Evolutionary conservation across 1,140 invertebrate species (phyloP), one percentile per base, ranked within the genome.

Genomic region (Dolichoris vasculosae): DNA sequence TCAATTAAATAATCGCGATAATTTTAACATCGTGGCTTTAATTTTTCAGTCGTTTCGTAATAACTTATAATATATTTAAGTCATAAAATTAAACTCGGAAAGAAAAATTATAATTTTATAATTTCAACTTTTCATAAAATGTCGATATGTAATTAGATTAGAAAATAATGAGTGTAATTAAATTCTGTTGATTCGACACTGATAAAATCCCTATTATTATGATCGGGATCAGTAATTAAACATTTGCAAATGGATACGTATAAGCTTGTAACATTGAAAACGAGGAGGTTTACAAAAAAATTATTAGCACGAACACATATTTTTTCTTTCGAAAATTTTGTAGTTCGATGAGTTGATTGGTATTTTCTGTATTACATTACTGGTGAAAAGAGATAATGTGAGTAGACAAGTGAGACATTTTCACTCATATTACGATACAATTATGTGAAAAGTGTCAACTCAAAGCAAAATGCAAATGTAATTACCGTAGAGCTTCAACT

Each of bases 351-450:
- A 79, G 13, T 64, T 3, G 35, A 64, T 79, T n/a, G 55, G 40
- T 32, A 55, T 32, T 55, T 82, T 55, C 55, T 35, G 81, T 82
- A 13, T 82, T 69, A 48, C 30, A 48, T 82, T 55, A 82, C 80
- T 55, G 23, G 64, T 82, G 80, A 82, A 30, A 79, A 71, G 20
- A 48, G 38, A 43, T n/a, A 30, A 75, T 46, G 73, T 77, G 73
- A 83, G 51, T 77, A 83, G 55, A 38, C 38, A 77, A 38, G 30
- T 17, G 9, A 77, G n/a, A 64, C 73, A 32, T 77, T 83, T 40
- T n/a, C 51, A 83, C 82, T 75, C 55, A 71, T 83, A 63, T 78
- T 30, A 75, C 73, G n/a, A n/a, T 77, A 40, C 59, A 78, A 78
- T 78, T 78, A 78, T 40, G 75, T 71, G 35, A 79, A 81, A 77